A percentile compares a stretch with the other conserved stretches of the same genome.
Conservation (phyloP, 2,888 invertebrate genomes). For the Buathra laborator region DNA sequence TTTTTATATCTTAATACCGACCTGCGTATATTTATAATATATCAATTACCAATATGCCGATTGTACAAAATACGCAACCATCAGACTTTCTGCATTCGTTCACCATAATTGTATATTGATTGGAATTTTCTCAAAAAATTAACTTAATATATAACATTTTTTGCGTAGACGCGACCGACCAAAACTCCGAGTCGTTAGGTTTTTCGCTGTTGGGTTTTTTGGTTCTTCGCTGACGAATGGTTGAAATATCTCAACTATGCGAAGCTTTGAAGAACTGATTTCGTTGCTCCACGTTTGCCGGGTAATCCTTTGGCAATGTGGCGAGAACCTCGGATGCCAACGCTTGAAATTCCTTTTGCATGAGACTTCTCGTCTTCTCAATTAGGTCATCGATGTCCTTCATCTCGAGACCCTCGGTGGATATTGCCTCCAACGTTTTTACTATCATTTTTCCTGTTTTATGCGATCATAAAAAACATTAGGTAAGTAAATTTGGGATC, state of each 20-base stretch:
- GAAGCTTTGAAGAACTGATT: conserved; percentile 72
- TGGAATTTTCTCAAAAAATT: neutral
- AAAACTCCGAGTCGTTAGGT: neutral
- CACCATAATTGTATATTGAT: neutral
- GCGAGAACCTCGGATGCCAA: conserved; percentile 86
- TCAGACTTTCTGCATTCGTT: neutral
- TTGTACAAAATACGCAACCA: neutral
- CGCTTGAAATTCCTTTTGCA: conserved; percentile 86
- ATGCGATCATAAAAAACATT: neutral
- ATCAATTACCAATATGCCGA: neutral
- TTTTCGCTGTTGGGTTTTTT: neutral
- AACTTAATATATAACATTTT: neutral
- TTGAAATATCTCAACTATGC: conserved; percentile 8
- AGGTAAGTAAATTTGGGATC: neutral
- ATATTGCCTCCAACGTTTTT: conserved; percentile 86
- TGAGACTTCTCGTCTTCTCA: conserved; percentile 85
- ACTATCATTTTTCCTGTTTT: conserved; percentile 87
- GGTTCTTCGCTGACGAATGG: neutral
- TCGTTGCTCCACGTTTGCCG: conserved; percentile 74
- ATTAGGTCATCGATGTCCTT: conserved; percentile 86
- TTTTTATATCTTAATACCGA: neutral
- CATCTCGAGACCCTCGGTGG: conserved; percentile 86
- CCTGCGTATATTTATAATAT: neutral
- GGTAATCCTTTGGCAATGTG: conserved; percentile 86
- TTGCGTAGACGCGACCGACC: neutral